Base-by-base conservation (phyloP, 2,113 vertebrate species). In the Platichthys flesus region DNA sequence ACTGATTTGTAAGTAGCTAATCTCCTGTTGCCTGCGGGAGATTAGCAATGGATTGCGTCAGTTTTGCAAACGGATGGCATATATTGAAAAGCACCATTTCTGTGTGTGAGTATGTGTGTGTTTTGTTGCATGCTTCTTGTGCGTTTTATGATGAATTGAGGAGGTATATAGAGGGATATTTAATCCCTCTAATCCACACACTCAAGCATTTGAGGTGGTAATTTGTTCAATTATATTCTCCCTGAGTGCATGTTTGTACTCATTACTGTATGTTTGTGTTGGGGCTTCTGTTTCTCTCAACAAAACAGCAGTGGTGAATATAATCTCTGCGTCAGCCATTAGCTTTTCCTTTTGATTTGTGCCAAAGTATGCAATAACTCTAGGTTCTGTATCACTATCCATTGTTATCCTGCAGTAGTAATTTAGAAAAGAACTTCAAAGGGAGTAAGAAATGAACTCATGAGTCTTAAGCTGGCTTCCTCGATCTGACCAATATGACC, bases 111-210 rank as follows among this genome's bases (percentile, higher is more conserved):
- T 37, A 9, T 37, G 8, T 37, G 35, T 37, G 35, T 37, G 35
- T 37, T 37, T 37, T 37, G 7, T 37, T 37, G 35, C 9, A 37
- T 37, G 8, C 35, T 9, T 9, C 35, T 37, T 37, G 35, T 42
- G 40, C 2, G 40, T 42, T 42, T 42, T 42, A 13, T 13, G 12
- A 42, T 13, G 40, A 42, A 42, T 13, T 42, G 40, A 42, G 40
- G 40, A 42, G 40, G 40, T 12, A 42, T 42, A 12, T 10, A 42
- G 12, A 42, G 40, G 10, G 12, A 2, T 42, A 42, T 42, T 42
- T 42, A 13, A 42, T 42, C 57, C 69, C 28, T 55, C 63, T 84
- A 78, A 82, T 78, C 76, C 76, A 75, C 37, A 28, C 58, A 42
- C 62, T 42, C 40, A 12, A 10, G 40, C 40, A 42, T 42, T 15